Percentiles rank a stretch among this genome's conserved stretches.
phyloP scores from a whole-genome alignment of 35 echinoderm and acorn worm species.

The Hemicentrotus pulcherrimus region DNA sequence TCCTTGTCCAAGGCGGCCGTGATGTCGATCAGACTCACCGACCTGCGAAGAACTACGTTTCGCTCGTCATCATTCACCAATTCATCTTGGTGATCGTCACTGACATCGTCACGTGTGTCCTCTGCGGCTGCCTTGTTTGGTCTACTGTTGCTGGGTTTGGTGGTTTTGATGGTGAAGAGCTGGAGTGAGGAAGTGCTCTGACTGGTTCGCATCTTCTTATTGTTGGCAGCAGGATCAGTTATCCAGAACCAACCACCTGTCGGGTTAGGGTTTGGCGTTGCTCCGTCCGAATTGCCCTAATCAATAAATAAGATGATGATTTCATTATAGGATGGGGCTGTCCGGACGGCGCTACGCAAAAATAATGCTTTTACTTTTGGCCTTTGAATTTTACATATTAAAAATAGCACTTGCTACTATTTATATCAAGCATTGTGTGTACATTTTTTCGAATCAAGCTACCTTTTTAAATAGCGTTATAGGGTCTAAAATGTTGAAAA shows the following conservation, averaged over 20 bases:
- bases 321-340: too few species aligned
- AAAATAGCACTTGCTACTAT: too few species aligned
- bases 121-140: not conserved
- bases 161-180: constrained; percentile 32
- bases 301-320: not conserved
- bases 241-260: constrained; percentile 44
- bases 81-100: not conserved
- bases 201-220: constrained; percentile 15
- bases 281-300: not conserved
- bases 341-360: too few species aligned
- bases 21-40: constrained; percentile 27
- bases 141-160: not conserved
- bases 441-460: too few species aligned
- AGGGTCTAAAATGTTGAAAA: too few species aligned
- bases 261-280: not conserved
- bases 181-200: constrained; percentile 25
- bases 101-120: not conserved
- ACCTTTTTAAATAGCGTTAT: too few species aligned
- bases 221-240: not conserved
- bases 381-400: too few species aligned
- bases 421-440: too few species aligned
- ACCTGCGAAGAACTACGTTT: not conserved
- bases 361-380: too few species aligned
- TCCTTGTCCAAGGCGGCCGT: not conserved
- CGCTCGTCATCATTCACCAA: not conserved